Evolutionary conservation across 2,113 vertebrate genomes (phyloP), one percentile per base, ranked within the genome.

Genomic region (Pholis gunnellus): DNA sequence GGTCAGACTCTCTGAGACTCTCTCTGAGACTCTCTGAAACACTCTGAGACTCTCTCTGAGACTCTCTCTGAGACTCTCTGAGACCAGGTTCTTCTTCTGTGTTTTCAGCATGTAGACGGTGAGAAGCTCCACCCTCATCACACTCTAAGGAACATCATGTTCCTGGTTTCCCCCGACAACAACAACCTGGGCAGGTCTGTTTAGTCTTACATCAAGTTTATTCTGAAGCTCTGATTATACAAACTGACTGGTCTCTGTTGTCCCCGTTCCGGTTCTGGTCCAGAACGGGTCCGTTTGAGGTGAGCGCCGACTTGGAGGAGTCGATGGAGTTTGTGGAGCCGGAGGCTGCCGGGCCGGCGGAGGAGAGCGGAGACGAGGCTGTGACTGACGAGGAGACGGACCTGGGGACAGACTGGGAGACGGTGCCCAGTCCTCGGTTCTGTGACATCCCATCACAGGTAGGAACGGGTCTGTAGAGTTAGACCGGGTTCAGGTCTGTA

Each of bases 281-380:
- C 90, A 99, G 98, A 93, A 99, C 98, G 0, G 98, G 98, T 2
- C 98, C 98, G 0, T 99, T 99, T 0, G 97, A 99, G 85, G 96
- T 98, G 4, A 97, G 95, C 0, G 97, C 96, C 0, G 98, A 98
- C 79, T 95, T 99, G 6, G 98, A 99, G 75, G 98, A 99, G 87
- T 99, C 98, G 1, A 98, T 99, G 97, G 98, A 99, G 85, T 97
- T 99, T 0, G 96, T 99, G 92, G 97, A 99, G 74, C 97, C 98
- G 0, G 97, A 97, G 11, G 96, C 89, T 0, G 88, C 96, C 0
- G 97, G 96, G 0, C 96, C 96, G 9, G 95, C 96, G 0, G 97
- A 99, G 15, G 98, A 97, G 89, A 99, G 98, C 27, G 97, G 97
- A 1, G 98, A 98, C 0, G 98, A 99, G 84, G 95, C 40, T 0